Percentiles rank a stretch among this genome's conserved stretches.
phyloP scores from a whole-genome alignment of 2,888 invertebrate genomes.

The Branchinecta sandiegonensis region DNA sequence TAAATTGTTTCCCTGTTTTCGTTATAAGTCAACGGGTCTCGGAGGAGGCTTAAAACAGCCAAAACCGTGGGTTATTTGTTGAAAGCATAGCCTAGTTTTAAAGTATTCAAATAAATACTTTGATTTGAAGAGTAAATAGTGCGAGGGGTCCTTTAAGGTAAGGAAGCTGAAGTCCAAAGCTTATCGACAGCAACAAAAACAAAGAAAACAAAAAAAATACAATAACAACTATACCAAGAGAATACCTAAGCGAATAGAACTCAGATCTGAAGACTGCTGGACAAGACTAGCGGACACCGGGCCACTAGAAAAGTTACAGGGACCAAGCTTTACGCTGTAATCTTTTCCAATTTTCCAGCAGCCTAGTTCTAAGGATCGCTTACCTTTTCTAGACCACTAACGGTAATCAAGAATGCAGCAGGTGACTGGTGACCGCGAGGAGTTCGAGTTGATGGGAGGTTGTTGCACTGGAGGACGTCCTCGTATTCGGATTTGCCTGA shows the following conservation, averaged over 20 bases:
- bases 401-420: slow-evolving; percentile 69
- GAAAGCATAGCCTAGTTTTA: too few relatives aligned
- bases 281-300: background rate
- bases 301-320: background rate
- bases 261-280: too few relatives aligned
- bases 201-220: too few relatives aligned
- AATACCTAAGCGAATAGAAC: too few relatives aligned
- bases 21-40: too few relatives aligned
- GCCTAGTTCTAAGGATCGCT: slow-evolving; percentile 1
- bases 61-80: too few relatives aligned
- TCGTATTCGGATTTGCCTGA: slow-evolving; percentile 59
- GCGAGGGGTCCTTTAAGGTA: too few relatives aligned
- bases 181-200: background rate
- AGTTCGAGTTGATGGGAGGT: slow-evolving; percentile 48
- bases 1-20: too few relatives aligned
- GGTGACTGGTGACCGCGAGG: slow-evolving; percentile 73
- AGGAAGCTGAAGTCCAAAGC: slow-evolving; percentile 13
- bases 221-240: too few relatives aligned
- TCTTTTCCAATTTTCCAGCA: background rate
- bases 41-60: too few relatives aligned
- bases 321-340: slow-evolving; percentile 6
- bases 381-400: slow-evolving; percentile 61
- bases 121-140: too few relatives aligned
- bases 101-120: too few relatives aligned
- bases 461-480: slow-evolving; percentile 64